Conservation (phyloP, 1,140 invertebrate species). For the Lerema accius region DNA sequence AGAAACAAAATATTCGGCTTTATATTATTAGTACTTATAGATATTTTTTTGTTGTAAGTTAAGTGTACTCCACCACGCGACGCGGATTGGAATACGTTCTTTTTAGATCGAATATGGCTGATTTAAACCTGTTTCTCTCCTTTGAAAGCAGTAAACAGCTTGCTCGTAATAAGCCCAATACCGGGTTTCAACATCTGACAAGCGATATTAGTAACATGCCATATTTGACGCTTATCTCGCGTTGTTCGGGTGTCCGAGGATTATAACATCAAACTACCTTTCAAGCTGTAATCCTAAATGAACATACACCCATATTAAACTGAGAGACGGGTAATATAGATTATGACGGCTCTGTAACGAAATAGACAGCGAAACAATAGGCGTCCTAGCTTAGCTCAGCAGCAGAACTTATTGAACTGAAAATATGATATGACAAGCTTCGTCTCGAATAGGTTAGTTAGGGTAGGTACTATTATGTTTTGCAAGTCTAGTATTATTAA, state of each 20-base stretch:
- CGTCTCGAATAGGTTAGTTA: no score
- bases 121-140: no score
- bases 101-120: no score
- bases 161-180: background rate
- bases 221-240: background rate
- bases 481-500: no score
- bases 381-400: background rate
- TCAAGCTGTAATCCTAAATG: slow-evolving; percentile 2
- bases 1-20: no score
- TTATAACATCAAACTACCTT: background rate
- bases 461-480: no score
- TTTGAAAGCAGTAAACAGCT: no score
- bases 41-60: no score
- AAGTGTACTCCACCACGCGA: no score
- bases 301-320: background rate
- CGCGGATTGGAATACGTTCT: no score
- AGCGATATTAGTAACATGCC: background rate
- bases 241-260: background rate
- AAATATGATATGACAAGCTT: background rate
- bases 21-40: no score
- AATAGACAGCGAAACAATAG: background rate
- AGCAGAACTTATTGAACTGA: background rate
- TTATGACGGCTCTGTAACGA: background rate
- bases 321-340: background rate
- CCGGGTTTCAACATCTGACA: background rate